Evolutionary conservation across 1,140 invertebrate genomes (phyloP).

Genomic region (Zaprionus africanus): DNA sequence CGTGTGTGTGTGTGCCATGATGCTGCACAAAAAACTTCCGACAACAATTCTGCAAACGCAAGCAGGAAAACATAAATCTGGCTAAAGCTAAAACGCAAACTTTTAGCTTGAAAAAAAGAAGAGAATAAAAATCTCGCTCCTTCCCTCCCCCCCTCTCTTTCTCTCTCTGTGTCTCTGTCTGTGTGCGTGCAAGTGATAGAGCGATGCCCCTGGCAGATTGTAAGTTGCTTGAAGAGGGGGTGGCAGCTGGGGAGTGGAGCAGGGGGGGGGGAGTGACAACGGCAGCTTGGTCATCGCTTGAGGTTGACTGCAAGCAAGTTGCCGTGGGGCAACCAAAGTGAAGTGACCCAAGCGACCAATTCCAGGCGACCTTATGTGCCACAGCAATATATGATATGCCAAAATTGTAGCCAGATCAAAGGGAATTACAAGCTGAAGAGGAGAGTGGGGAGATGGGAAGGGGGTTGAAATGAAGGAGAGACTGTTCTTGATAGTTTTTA

Average conservation of each 20-base stretch:
- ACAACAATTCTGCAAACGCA: slow-evolving; percentile 82
- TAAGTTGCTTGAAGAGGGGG: background rate
- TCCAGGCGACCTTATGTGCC: background rate
- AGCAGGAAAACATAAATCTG: slow-evolving; percentile 82
- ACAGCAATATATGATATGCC: background rate
- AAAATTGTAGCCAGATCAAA: background rate
- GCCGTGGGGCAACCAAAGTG: background rate
- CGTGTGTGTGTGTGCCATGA: slow-evolving; percentile 62
- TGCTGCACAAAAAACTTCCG: slow-evolving; percentile 82
- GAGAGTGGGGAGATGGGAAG: background rate
- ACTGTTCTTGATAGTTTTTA: background rate
- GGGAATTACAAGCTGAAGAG: background rate
- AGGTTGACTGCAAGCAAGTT: slow-evolving; percentile 1
- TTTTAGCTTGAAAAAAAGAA: slow-evolving; percentile 68
- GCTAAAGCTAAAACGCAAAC: slow-evolving; percentile 82
- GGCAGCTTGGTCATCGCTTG: slow-evolving; percentile 3
- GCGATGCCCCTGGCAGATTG: background rate
- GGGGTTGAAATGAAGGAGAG: background rate
- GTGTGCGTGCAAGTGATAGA: slow-evolving; percentile 75
- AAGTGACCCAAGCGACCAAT: slow-evolving; percentile 3
- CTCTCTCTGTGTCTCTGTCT: slow-evolving; percentile 1
- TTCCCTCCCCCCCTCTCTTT: background rate
- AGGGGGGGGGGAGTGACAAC: background rate
- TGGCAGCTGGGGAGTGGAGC: no score
- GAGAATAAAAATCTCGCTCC: slow-evolving; percentile 30